Evolutionary conservation across 1,140 invertebrate species (phyloP).

Genomic region (Drosophila pandora): DNA sequence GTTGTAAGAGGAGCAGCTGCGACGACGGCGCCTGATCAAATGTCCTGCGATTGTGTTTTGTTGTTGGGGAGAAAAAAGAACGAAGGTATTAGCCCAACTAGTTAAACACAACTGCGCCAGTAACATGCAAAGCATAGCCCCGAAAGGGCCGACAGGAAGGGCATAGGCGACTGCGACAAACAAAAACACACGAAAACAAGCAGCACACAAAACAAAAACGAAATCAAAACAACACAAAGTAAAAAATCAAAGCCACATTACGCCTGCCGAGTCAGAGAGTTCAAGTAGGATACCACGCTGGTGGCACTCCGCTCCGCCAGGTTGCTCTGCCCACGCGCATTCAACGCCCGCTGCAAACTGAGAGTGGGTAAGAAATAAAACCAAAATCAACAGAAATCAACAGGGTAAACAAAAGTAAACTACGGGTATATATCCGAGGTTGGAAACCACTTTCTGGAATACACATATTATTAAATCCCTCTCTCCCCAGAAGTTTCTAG

Average conservation of each 20-base stretch:
- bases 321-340: slow-evolving; percentile 53
- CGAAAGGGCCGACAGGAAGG: slow-evolving; percentile 3
- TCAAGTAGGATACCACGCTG: slow-evolving; percentile 47
- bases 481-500: too few relatives aligned
- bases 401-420: slow-evolving; percentile 10
- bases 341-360: slow-evolving; percentile 55
- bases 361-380: slow-evolving; percentile 48
- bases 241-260: slow-evolving; percentile 69
- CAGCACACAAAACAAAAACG: slow-evolving; percentile 15
- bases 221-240: slow-evolving; percentile 38
- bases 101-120: slow-evolving; percentile 4
- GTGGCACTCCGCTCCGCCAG: slow-evolving; percentile 58
- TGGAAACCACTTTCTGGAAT: slow-evolving; percentile 21
- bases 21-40: slow-evolving; percentile 73
- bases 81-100: not conserved
- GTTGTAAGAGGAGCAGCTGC: slow-evolving; percentile 61
- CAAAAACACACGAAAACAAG: slow-evolving; percentile 33
- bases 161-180: slow-evolving; percentile 13
- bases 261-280: slow-evolving; percentile 77
- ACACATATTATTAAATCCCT: too few relatives aligned
- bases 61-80: not conserved
- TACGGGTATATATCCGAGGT: slow-evolving; percentile 9
- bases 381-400: slow-evolving; percentile 32
- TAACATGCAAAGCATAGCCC: slow-evolving; percentile 10
- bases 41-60: slow-evolving; percentile 44